These are phyloP conservation scores for Orussus abietinus DNA, from an alignment of 1,140 invertebrate species.

Conservation along the genomic window DNA sequence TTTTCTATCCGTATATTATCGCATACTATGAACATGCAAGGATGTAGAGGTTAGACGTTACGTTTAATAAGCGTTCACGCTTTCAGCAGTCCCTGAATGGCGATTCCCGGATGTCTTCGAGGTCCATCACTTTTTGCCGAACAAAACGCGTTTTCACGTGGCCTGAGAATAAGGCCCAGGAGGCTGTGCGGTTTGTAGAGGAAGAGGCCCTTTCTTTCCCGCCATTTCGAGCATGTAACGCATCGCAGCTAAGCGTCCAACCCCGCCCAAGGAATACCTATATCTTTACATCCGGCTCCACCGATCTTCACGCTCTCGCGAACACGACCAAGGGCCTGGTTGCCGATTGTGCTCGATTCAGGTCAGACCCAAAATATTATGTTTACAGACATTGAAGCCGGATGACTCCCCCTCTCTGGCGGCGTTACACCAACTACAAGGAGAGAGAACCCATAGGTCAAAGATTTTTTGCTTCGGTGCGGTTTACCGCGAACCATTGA, in stretches of 20 bases:
- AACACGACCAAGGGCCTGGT: neutral
- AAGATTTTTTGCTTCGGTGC: neutral
- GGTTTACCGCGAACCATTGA: neutral
- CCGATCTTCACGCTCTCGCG: neutral
- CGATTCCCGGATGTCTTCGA: neutral
- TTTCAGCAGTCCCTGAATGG: slow-evolving; percentile 1
- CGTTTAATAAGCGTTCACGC: neutral
- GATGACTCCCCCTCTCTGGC: too few species aligned
- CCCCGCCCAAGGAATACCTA: neutral
- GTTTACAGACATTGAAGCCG: neutral
- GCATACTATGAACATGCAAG: neutral
- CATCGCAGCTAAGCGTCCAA: slow-evolving; percentile 17
- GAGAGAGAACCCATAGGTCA: neutral
- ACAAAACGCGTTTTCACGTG: neutral
- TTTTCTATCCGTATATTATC: neutral
- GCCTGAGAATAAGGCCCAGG: slow-evolving; percentile 1
- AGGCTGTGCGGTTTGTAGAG: slow-evolving; percentile 4
- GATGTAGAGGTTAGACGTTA: neutral
- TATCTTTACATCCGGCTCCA: neutral
- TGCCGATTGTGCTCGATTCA: neutral
- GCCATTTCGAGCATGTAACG: slow-evolving; percentile 20
- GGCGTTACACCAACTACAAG: neutral
- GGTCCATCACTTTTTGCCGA: neutral
- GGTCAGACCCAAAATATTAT: neutral
- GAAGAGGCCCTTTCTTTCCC: slow-evolving; percentile 5